Percentiles rank a stretch among this genome's conserved stretches.
phyloP scores from a whole-genome alignment of 1,140 invertebrate species.

The Neodiprion pinetum region DNA sequence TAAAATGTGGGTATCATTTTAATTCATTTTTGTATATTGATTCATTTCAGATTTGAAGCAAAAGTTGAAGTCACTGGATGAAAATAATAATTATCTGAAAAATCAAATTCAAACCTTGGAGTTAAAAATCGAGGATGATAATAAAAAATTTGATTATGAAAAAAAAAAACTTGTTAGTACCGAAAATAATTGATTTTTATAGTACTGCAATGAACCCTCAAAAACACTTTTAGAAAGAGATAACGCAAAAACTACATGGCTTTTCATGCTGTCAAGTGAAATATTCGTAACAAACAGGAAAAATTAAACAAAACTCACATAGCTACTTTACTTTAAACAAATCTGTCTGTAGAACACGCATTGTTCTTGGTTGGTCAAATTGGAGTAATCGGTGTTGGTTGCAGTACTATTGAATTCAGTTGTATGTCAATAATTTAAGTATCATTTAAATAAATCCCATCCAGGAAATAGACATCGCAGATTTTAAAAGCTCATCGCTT shows the following conservation, averaged over 20 bases:
- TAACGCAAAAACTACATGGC: too few species aligned
- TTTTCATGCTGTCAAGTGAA: too few species aligned
- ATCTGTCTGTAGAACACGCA: not conserved
- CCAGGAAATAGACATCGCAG: constrained; percentile 42
- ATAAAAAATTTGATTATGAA: constrained; percentile 34
- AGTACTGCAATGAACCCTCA: too few species aligned
- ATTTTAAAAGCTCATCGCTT: constrained; percentile 32
- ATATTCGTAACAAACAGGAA: not conserved
- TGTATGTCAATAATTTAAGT: not conserved
- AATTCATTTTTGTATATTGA: not conserved
- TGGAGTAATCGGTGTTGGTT: too few species aligned
- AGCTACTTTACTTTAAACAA: too few species aligned
- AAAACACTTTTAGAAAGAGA: too few species aligned
- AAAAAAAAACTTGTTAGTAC: constrained; percentile 42
- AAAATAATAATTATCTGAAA: constrained; percentile 32
- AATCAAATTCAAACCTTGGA: constrained; percentile 36
- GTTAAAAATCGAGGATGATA: constrained; percentile 27
- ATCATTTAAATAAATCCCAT: not conserved
- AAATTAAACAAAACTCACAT: not conserved
- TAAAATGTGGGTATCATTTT: too few species aligned
- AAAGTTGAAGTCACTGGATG: constrained; percentile 36
- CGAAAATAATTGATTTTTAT: not conserved
- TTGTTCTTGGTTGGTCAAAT: not conserved
- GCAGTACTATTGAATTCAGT: too few species aligned
- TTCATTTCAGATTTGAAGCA: constrained; percentile 36